Conservation (phyloP, 2,113 vertebrate genomes). For the Aythya baeri region DNA sequence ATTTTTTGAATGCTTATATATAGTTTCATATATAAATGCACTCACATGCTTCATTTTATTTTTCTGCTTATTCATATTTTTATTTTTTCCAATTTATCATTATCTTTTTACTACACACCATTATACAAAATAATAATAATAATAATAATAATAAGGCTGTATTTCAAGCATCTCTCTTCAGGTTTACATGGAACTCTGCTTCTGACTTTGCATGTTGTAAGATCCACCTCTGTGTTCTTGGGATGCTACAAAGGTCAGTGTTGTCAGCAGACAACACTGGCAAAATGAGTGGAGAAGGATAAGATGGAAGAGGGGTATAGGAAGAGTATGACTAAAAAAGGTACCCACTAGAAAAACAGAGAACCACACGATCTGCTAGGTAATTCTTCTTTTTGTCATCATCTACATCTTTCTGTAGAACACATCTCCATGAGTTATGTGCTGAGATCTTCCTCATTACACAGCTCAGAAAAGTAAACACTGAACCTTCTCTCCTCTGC, state of each 20-base stretch:
- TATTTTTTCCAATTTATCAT: background rate
- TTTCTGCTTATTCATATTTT: background rate
- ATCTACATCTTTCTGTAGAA: background rate
- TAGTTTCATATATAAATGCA: rapidly evolving
- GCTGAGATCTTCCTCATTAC: background rate
- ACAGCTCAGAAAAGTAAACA: background rate
- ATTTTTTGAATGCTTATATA: background rate
- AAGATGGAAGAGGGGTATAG: background rate
- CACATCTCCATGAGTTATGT: background rate
- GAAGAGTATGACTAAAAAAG: background rate
- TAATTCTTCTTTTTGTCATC: background rate
- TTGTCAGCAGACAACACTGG: background rate
- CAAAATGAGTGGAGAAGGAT: background rate
- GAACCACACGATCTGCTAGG: background rate
- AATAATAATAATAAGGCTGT: background rate
- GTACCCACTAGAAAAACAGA: background rate
- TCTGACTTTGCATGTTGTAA: background rate
- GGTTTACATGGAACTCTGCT: background rate
- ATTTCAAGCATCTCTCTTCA: background rate
- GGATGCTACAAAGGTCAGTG: background rate
- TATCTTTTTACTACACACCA: background rate
- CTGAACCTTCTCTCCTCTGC: background rate
- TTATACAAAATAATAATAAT: background rate
- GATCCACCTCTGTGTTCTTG: background rate
- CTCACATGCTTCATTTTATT: background rate